phyloP scores from a whole-genome alignment of 2,888 invertebrate species.

The Apodemia zela region DNA sequence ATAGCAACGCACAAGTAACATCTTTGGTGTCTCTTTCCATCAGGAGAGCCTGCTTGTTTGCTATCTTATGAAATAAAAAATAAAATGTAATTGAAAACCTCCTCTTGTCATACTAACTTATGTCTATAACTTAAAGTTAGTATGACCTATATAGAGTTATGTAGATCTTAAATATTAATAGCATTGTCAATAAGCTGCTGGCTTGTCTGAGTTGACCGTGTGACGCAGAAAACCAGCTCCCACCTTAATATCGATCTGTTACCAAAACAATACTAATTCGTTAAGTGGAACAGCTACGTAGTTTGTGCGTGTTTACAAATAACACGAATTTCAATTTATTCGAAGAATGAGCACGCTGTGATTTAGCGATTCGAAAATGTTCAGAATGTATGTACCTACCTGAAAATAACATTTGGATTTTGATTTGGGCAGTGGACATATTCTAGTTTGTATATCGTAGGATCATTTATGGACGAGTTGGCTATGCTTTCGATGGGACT shows the following conservation, averaged over 20 bases:
- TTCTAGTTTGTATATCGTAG: too few relatives aligned
- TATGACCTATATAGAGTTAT: background rate
- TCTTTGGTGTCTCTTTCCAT: too few relatives aligned
- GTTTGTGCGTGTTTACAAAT: background rate
- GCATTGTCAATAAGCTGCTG: background rate
- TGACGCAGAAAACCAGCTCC: background rate
- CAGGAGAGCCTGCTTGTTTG: too few relatives aligned
- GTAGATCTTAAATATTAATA: background rate
- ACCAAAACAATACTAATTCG: slow-evolving; percentile 1
- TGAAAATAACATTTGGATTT: background rate
- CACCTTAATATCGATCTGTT: slow-evolving; percentile 5
- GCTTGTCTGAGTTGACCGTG: background rate
- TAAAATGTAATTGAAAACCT: too few relatives aligned
- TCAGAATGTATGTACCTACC: slow-evolving; percentile 11
- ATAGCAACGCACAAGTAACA: too few relatives aligned
- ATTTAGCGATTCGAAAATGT: slow-evolving; percentile 13
- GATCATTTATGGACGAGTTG: too few relatives aligned
- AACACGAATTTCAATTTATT: background rate
- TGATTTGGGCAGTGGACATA: too few relatives aligned
- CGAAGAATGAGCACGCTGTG: background rate
- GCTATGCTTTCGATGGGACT: too few relatives aligned
- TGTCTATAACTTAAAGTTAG: too few relatives aligned
- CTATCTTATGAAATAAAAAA: too few relatives aligned
- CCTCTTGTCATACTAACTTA: too few relatives aligned
- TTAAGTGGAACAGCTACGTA: background rate